A percentile compares a stretch with the other conserved stretches of the same genome.
phyloP scores from a whole-genome alignment of 2,797 vertebrate species.

The Sphaeramia orbicularis region DNA sequence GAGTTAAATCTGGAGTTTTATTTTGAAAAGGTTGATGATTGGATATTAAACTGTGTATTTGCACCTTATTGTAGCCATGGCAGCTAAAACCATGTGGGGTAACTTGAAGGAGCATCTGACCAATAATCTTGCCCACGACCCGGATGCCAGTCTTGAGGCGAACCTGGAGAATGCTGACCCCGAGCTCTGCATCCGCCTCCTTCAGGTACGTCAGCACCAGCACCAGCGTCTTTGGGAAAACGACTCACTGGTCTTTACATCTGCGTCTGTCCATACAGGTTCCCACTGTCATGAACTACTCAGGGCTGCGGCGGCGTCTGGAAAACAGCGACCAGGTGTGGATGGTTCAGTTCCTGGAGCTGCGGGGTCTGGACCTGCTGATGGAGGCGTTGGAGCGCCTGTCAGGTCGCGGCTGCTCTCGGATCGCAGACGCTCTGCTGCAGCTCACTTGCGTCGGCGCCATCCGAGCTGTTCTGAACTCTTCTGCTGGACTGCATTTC shows the following conservation, averaged over 20 bases:
- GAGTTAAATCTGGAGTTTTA: too few relatives aligned
- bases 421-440: constrained; percentile 89
- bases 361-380: constrained; percentile 89
- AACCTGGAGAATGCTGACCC: constrained; percentile 92
- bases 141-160: constrained; percentile 84
- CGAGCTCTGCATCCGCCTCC: constrained; percentile 89
- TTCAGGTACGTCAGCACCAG: constrained; percentile 76
- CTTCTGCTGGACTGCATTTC: constrained; percentile 87
- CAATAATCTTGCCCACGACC: constrained; percentile 71
- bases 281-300: constrained; percentile 91
- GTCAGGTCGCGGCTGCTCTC: constrained; percentile 87
- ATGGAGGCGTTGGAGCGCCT: constrained; percentile 90
- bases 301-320: constrained; percentile 88
- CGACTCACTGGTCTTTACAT: too few relatives aligned
- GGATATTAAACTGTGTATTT: neutral
- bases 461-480: constrained; percentile 90
- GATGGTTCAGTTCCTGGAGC: constrained; percentile 94
- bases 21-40: neutral
- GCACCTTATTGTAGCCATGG: constrained; percentile 64
- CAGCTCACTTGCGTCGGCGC: constrained; percentile 92
- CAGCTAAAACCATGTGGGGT: constrained; percentile 87
- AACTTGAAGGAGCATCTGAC: constrained; percentile 84
- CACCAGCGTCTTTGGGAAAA: too few relatives aligned
- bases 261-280: constrained; percentile 57
- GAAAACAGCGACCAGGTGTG: constrained; percentile 86